Percentiles rank a stretch among this genome's conserved stretches.
Evolutionary conservation across 2,888 invertebrate genomes (phyloP).

Genomic region (Malthinus seriepunctatus): DNA sequence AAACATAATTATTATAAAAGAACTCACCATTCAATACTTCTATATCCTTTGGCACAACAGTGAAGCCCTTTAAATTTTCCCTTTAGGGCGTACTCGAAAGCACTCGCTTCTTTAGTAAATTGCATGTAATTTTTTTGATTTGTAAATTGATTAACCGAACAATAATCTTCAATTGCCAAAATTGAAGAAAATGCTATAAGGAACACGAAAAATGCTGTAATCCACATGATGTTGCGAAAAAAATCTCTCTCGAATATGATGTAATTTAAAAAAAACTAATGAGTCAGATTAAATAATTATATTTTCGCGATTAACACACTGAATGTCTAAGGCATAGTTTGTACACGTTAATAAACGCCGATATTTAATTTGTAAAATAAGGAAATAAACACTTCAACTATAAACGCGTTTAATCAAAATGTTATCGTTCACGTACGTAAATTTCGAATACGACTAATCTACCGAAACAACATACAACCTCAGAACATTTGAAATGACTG

Average conservation of each 20-base stretch:
- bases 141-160: constrained; percentile 62
- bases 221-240: too few species aligned
- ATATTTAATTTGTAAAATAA: too few species aligned
- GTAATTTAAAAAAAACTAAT: neutral
- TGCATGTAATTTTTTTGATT: constrained; percentile 67
- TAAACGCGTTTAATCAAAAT: too few species aligned
- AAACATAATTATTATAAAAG: neutral
- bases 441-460: too few species aligned
- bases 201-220: too few species aligned
- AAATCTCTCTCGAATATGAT: neutral
- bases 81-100: constrained; percentile 69
- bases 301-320: neutral
- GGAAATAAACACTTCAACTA: too few species aligned
- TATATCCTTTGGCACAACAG: constrained; percentile 76
- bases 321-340: neutral
- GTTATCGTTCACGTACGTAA: too few species aligned
- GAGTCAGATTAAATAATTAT: neutral
- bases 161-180: constrained; percentile 59
- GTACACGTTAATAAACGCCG: too few species aligned
- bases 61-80: constrained; percentile 75
- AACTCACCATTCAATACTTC: constrained; percentile 77
- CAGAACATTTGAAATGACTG: too few species aligned
- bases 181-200: constrained; percentile 9
- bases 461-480: too few species aligned
- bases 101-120: constrained; percentile 73